Evolutionary conservation across 2,797 vertebrate species (phyloP).

Genomic region (Apogon hyalosoma): DNA sequence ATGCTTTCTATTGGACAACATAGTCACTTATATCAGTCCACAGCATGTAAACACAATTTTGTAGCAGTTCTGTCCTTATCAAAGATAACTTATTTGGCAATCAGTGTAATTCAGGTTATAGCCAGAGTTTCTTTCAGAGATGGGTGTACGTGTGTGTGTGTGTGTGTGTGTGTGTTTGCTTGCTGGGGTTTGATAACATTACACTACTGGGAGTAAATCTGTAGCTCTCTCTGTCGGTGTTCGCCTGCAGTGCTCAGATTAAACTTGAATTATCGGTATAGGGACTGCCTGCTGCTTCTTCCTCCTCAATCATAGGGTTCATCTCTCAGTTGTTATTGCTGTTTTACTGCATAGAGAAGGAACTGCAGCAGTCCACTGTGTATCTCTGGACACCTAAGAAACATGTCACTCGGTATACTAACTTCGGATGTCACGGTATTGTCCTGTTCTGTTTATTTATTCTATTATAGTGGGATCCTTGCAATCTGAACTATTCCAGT

Average conservation of each 20-base stretch:
- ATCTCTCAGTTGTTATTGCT: constrained; percentile 64
- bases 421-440: constrained; percentile 39
- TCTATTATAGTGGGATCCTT: constrained; percentile 12
- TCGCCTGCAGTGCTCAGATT: constrained; percentile 77
- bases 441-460: constrained; percentile 26
- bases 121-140: constrained; percentile 35
- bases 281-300: constrained; percentile 58
- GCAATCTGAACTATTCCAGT: constrained; percentile 11
- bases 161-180: constrained; percentile 40
- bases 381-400: constrained; percentile 30
- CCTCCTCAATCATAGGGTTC: constrained; percentile 68
- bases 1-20: constrained; percentile 43
- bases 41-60: constrained; percentile 64
- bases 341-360: constrained; percentile 38
- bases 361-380: constrained; percentile 25
- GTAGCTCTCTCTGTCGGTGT: constrained; percentile 41
- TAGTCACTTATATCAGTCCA: constrained; percentile 50
- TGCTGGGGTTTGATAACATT: constrained; percentile 69
- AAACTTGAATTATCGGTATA: constrained; percentile 75
- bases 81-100: constrained; percentile 59
- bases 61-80: constrained; percentile 65
- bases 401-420: constrained; percentile 25
- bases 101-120: constrained; percentile 71
- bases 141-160: constrained; percentile 3
- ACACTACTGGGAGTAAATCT: constrained; percentile 64